phyloP scores from a whole-genome alignment of 2,113 vertebrate genomes.

The Chaenogobius annularis region DNA sequence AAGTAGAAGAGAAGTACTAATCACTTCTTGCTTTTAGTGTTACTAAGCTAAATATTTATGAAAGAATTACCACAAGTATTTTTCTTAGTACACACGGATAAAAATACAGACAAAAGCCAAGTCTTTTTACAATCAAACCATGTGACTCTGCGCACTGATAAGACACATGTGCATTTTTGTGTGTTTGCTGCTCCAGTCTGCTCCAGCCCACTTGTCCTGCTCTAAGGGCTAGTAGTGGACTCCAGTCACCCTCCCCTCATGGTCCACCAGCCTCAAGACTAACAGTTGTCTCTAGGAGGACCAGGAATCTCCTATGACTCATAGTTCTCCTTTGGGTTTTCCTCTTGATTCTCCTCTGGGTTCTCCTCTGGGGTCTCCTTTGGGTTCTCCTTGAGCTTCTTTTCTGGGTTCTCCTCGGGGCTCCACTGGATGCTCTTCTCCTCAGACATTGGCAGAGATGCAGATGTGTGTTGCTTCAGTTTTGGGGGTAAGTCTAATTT shows the following conservation, averaged over 20 bases:
- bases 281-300: not conserved
- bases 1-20: too few relatives aligned
- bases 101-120: not conserved
- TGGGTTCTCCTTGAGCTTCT: too few relatives aligned
- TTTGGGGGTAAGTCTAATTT: not conserved
- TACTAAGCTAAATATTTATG: not conserved
- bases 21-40: too few relatives aligned
- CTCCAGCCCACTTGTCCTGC: too few relatives aligned
- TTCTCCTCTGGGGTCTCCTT: too few relatives aligned
- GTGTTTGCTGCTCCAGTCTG: not conserved
- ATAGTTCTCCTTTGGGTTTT: not conserved
- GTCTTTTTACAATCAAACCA: not conserved
- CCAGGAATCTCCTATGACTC: not conserved
- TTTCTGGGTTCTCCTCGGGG: too few relatives aligned
- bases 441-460: not conserved
- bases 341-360: too few relatives aligned
- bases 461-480: not conserved
- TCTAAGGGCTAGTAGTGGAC: not conserved
- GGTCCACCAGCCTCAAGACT: not conserved
- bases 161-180: not conserved
- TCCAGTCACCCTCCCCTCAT: not conserved
- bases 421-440: not conserved
- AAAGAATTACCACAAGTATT: not conserved
- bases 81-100: not conserved
- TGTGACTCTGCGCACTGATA: not conserved